Percentiles rank a stretch among this genome's conserved stretches.
phyloP scores from a whole-genome alignment of 92 coral and sea anemone genomes.

The Blastomussa wellsi region DNA sequence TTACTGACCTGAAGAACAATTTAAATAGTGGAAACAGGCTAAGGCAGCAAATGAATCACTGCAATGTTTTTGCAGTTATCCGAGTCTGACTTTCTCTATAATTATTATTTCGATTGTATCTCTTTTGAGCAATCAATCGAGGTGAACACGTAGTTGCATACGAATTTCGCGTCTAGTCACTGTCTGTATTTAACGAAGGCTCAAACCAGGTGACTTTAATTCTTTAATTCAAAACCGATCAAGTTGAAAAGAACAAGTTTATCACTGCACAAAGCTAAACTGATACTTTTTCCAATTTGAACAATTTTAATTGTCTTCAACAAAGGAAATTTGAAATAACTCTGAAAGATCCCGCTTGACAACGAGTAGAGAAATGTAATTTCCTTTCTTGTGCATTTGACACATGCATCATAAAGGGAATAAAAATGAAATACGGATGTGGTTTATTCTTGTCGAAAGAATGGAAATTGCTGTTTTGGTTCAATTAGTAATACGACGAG shows the following conservation, averaged over 20 bases:
- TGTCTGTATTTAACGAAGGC: not conserved
- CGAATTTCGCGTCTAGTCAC: not conserved
- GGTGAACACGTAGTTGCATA: not conserved
- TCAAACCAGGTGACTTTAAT: not conserved
- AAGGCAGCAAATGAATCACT: too few relatives aligned
- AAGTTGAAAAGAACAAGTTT: not conserved
- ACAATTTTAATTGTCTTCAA: not conserved
- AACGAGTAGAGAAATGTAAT: not conserved
- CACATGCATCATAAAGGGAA: not conserved
- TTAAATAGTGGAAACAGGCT: too few relatives aligned
- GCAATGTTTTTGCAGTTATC: too few relatives aligned
- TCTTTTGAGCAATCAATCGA: too few relatives aligned
- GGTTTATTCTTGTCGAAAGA: not conserved
- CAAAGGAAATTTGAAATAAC: not conserved
- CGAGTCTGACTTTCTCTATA: not conserved
- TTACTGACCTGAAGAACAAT: too few relatives aligned
- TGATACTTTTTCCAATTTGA: not conserved
- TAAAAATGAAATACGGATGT: not conserved
- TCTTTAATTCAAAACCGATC: not conserved
- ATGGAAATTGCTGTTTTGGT: not conserved
- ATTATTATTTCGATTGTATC: not conserved
- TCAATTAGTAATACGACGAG: not conserved
- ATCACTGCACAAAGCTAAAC: not conserved
- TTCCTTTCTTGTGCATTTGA: conserved; percentile 1
- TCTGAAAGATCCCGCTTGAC: not conserved